Percentiles rank a stretch among this genome's conserved stretches.
Evolutionary conservation across 2,113 vertebrate species (phyloP).

Genomic region (Mormyrus iriodes): DNA sequence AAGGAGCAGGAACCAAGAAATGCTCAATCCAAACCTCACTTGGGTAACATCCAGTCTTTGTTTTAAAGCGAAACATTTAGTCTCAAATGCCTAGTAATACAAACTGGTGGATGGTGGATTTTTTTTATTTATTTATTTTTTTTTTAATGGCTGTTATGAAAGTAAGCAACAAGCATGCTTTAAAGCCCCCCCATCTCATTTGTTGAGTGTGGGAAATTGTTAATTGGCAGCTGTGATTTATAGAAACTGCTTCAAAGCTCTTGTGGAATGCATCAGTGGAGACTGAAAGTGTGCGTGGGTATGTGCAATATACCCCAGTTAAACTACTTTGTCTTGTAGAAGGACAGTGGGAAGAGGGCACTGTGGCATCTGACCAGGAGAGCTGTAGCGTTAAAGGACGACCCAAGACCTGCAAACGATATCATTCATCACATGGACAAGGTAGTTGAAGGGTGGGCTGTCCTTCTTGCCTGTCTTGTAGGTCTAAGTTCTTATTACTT

Average conservation of each 20-base stretch:
- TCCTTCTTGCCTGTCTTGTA: neutral
- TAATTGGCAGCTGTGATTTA: neutral
- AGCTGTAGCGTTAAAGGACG: slow-evolving; percentile 34
- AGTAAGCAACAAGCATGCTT: neutral
- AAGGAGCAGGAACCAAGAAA: slow-evolving; percentile 28
- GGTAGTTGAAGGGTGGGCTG: slow-evolving; percentile 31
- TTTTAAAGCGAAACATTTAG: neutral
- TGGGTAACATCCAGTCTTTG: slow-evolving; percentile 33
- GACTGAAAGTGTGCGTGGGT: neutral
- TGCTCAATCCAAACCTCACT: slow-evolving; percentile 41
- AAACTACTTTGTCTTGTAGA: slow-evolving; percentile 36
- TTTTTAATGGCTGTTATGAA: neutral
- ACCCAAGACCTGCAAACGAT: slow-evolving; percentile 36
- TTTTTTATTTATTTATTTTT: too few species aligned
- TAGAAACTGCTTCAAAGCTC: neutral
- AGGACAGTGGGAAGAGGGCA: slow-evolving; percentile 34
- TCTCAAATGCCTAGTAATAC: neutral
- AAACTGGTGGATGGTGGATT: neutral
- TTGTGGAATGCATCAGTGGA: neutral
- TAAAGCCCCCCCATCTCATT: neutral
- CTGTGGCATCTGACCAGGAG: slow-evolving; percentile 31
- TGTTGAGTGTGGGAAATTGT: neutral
- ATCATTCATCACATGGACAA: slow-evolving; percentile 41
- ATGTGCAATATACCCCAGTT: neutral
- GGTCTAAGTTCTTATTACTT: neutral